These are phyloP conservation scores for Kryptopterus vitreolus DNA, from an alignment of 2,797 vertebrate species.

Conservation along the genomic window DNA sequence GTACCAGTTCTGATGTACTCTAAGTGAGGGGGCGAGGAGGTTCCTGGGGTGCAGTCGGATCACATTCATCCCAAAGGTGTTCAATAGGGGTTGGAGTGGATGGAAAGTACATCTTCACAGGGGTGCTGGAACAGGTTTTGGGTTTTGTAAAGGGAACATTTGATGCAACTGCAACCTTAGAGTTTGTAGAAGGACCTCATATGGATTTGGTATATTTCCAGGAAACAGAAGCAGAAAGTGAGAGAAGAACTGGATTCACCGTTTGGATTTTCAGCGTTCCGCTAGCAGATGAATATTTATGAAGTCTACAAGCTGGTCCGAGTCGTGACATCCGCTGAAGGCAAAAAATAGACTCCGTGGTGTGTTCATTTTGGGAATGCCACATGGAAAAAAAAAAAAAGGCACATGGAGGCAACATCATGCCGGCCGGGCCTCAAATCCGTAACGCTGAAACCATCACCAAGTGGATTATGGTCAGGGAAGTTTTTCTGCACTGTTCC, in stretches of 20 bases:
- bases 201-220: too few relatives aligned
- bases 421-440: slow-evolving; percentile 5
- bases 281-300: slow-evolving; percentile 8
- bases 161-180: too few relatives aligned
- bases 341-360: slow-evolving; percentile 33
- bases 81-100: too few relatives aligned
- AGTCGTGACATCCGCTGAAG: slow-evolving; percentile 36
- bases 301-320: not conserved
- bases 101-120: too few relatives aligned
- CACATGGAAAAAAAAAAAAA: slow-evolving; percentile 15
- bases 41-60: too few relatives aligned
- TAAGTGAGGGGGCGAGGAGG: too few relatives aligned
- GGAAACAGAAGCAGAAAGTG: not conserved
- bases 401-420: not conserved
- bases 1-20: too few relatives aligned
- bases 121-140: too few relatives aligned
- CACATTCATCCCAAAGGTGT: too few relatives aligned
- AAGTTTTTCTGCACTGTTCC: not conserved
- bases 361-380: not conserved
- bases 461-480: not conserved
- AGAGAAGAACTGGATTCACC: not conserved
- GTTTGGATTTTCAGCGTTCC: not conserved
- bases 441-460: not conserved
- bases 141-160: too few relatives aligned
- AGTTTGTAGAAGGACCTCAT: too few relatives aligned